A percentile compares a stretch with the other conserved stretches of the same genome.
Conservation (phyloP, 1,140 invertebrate genomes). For the Sweltsa coloradensis region DNA sequence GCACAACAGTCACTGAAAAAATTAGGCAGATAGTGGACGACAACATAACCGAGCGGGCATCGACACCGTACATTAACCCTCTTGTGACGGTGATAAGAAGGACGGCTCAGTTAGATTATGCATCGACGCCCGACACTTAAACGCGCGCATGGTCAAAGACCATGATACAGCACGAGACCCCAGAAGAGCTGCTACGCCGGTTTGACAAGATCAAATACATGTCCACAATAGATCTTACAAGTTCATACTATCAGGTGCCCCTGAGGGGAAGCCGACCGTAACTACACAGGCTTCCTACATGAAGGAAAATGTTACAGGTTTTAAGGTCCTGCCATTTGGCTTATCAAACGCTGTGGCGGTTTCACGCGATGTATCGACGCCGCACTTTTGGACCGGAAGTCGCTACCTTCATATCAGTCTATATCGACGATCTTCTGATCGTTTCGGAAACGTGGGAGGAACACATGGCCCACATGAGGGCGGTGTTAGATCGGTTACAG, state of each 20-base stretch:
- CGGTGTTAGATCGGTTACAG: background rate
- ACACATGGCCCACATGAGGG: background rate
- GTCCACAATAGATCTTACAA: background rate
- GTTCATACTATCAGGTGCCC: background rate
- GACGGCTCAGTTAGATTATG: background rate
- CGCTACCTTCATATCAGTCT: background rate
- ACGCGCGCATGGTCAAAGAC: background rate
- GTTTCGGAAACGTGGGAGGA: background rate
- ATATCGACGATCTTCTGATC: conserved; percentile 3
- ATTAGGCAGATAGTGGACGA: background rate
- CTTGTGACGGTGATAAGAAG: conserved; percentile 3
- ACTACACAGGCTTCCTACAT: background rate
- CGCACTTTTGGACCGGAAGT: background rate
- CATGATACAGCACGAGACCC: background rate
- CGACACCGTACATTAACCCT: background rate
- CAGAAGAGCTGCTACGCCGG: background rate
- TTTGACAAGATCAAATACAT: background rate
- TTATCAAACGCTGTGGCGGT: background rate
- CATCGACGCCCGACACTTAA: background rate
- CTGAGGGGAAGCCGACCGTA: background rate
- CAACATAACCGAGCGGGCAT: background rate
- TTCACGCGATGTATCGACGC: background rate
- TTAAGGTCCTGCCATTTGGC: conserved; percentile 2
- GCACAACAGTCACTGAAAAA: background rate
- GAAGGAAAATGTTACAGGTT: background rate